A percentile compares a stretch with the other conserved stretches of the same genome.
Evolutionary conservation across 2,113 vertebrate genomes (phyloP).

Genomic region (Cololabis saira): DNA sequence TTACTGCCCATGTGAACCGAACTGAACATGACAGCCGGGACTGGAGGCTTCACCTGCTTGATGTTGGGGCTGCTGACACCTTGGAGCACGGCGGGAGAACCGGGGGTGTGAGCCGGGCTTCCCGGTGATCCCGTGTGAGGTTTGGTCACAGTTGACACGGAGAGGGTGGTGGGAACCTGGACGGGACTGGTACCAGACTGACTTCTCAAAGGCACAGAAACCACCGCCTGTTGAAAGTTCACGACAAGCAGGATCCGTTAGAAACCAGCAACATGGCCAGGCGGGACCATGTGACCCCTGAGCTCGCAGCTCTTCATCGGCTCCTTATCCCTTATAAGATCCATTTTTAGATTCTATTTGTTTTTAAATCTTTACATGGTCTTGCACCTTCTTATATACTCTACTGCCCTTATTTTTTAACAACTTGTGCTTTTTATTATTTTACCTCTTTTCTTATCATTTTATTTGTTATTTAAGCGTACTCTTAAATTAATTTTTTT

Average conservation of each 20-base stretch:
- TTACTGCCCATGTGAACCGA: no score
- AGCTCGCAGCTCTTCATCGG: no score
- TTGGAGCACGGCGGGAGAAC: slow-evolving; percentile 87
- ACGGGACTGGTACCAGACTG: slow-evolving; percentile 80
- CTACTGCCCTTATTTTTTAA: no score
- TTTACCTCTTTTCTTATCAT: no score
- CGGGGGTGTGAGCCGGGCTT: slow-evolving; percentile 79
- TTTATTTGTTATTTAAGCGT: no score
- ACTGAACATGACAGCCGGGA: not conserved
- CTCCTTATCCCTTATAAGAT: no score
- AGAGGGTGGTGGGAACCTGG: slow-evolving; percentile 82
- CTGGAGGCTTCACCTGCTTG: slow-evolving; percentile 87
- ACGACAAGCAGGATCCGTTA: not conserved
- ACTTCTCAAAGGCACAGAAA: slow-evolving; percentile 90
- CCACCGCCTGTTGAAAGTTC: slow-evolving; percentile 79
- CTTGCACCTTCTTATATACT: no score
- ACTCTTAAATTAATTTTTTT: no score
- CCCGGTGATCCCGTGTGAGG: slow-evolving; percentile 83
- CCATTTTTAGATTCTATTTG: no score
- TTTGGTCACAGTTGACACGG: slow-evolving; percentile 86
- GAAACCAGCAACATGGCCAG: not conserved
- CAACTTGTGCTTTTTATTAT: no score
- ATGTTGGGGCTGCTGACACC: slow-evolving; percentile 89
- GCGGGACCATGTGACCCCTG: no score
- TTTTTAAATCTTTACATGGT: no score